These are phyloP conservation scores for Mus spicilegus DNA, from an alignment of 2,113 vertebrate species.

Conservation along the genomic window DNA sequence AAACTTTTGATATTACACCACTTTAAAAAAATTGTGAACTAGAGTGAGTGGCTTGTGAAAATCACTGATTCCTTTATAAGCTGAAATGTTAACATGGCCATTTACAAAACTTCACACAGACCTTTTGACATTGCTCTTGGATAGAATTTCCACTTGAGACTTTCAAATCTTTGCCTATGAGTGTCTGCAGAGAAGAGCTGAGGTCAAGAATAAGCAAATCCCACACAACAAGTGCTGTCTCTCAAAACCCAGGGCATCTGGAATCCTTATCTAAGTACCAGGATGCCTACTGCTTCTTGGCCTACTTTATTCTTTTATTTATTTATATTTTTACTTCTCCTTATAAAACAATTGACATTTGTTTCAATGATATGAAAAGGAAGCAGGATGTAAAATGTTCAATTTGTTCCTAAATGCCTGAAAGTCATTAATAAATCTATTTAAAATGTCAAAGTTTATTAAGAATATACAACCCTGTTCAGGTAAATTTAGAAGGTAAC, in stretches of 20 bases:
- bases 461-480: conserved; percentile 26
- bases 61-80: conserved; percentile 5
- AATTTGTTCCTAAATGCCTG: conserved; percentile 59
- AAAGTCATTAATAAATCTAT: conserved; percentile 65
- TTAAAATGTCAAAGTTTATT: conserved; percentile 72
- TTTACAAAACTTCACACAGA: conserved; percentile 13
- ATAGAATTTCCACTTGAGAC: conserved; percentile 51
- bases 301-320: conserved; percentile 59
- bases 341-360: conserved; percentile 70
- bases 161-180: conserved; percentile 43
- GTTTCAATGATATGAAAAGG: conserved; percentile 55
- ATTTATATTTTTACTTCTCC: not conserved
- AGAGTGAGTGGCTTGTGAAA: conserved; percentile 7
- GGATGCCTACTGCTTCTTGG: conserved; percentile 67
- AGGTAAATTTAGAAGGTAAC: conserved; percentile 45
- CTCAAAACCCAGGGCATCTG: conserved; percentile 63
- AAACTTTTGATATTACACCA: not conserved
- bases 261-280: conserved; percentile 53
- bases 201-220: conserved; percentile 66
- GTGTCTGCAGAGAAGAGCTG: conserved; percentile 49
- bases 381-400: conserved; percentile 56
- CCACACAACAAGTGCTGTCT: conserved; percentile 45
- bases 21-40: conserved; percentile 48
- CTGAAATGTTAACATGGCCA: not conserved
- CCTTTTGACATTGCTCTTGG: conserved; percentile 50